These are phyloP conservation scores for Trochalopteron elliotii DNA, from an alignment of 2,113 vertebrate species.

Conservation along the genomic window DNA sequence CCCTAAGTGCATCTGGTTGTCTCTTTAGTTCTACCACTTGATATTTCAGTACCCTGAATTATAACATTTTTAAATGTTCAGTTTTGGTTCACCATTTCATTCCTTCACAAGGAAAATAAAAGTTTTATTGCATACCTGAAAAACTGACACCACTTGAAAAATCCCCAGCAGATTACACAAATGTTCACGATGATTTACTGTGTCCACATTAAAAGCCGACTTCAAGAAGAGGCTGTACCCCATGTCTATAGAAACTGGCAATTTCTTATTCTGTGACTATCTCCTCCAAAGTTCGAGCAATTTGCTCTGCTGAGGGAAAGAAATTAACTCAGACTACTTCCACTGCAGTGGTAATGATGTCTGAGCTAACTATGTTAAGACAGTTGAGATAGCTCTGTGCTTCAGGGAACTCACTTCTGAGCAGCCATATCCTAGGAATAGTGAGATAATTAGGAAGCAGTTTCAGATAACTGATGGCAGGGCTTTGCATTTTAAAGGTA, in stretches of 20 bases:
- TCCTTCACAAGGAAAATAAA: background rate
- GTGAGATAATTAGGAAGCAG: conserved; percentile 19
- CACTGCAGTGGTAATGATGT: conserved; percentile 31
- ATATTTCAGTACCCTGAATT: background rate
- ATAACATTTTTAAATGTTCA: background rate
- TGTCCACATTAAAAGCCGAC: conserved; percentile 4
- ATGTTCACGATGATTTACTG: background rate
- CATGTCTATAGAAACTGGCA: background rate
- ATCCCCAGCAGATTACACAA: background rate
- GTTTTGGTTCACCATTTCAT: background rate
- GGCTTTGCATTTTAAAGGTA: background rate
- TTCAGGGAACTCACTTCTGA: conserved; percentile 21
- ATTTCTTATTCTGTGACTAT: conserved; percentile 8
- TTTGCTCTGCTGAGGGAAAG: background rate
- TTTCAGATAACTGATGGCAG: background rate
- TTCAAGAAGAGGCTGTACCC: background rate
- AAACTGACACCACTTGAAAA: background rate
- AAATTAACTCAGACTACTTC: background rate
- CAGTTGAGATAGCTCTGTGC: conserved; percentile 7
- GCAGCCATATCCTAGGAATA: background rate
- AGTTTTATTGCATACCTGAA: background rate
- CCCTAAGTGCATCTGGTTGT: conserved; percentile 11
- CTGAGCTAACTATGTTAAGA: conserved; percentile 45
- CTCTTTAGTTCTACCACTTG: conserved; percentile 36
- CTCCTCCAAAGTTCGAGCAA: background rate